These are phyloP conservation scores for Pinctada fucata DNA, from an alignment of 2,888 invertebrate species.

Conservation along the genomic window DNA sequence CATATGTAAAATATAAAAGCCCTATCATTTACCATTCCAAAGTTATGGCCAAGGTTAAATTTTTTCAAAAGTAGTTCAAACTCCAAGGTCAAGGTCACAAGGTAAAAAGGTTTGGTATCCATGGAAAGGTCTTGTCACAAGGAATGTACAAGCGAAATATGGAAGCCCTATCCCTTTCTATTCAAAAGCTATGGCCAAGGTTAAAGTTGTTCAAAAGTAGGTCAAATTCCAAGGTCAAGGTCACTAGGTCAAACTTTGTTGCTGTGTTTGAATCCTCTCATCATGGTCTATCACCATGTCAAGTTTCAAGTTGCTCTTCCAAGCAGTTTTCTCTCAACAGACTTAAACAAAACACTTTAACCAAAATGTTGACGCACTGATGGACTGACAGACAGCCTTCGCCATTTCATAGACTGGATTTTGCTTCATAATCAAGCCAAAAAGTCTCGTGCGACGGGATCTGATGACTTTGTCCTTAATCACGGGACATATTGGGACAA, in stretches of 20 bases:
- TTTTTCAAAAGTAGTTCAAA: not conserved
- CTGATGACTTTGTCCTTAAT: no score
- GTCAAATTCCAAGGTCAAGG: not conserved
- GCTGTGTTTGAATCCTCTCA: no score
- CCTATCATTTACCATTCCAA: not conserved
- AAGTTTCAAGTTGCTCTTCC: no score
- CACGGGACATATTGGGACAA: no score
- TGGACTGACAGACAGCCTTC: no score
- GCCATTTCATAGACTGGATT: no score
- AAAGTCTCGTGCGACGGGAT: no score
- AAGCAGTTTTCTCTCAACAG: no score
- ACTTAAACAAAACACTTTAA: no score
- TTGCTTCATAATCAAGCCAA: no score
- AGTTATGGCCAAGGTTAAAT: slow-evolving; percentile 1
- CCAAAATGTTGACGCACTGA: no score
- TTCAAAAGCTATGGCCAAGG: not conserved
- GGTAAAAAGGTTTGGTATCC: not conserved
- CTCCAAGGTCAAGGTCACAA: not conserved
- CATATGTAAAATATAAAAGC: not conserved
- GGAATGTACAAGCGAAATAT: not conserved
- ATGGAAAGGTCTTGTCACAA: not conserved
- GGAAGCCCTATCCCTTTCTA: not conserved
- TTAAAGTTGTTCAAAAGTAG: not conserved
- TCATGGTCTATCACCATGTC: no score
- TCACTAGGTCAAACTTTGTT: not conserved